Evolutionary conservation across 2,888 invertebrate species (phyloP).

Genomic region (Globia sparganii): DNA sequence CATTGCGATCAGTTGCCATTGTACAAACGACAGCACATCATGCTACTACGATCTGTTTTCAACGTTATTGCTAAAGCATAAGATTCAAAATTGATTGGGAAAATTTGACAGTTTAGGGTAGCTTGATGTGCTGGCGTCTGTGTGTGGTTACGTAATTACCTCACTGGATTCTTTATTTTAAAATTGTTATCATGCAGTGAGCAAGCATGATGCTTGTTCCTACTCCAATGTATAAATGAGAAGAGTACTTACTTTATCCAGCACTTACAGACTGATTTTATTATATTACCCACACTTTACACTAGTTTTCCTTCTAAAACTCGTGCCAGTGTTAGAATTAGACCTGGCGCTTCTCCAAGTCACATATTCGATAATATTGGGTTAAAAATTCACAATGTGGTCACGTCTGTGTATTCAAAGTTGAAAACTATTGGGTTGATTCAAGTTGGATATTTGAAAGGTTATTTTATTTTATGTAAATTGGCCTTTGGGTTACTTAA

Average conservation of each 20-base stretch:
- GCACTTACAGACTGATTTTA: neutral
- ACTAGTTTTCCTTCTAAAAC: neutral
- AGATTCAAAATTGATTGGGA: no score
- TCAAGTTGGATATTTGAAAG: neutral
- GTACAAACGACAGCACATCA: no score
- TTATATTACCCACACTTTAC: neutral
- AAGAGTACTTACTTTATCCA: neutral
- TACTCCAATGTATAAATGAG: neutral
- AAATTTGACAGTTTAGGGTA: no score
- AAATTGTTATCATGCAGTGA: no score
- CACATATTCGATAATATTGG: conserved; percentile 44
- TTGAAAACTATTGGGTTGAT: conserved; percentile 24
- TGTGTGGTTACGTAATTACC: no score
- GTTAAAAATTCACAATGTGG: conserved; percentile 57
- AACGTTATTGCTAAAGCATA: no score
- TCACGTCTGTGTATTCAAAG: conserved; percentile 45
- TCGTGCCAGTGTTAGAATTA: conserved; percentile 21
- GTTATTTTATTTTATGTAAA: conserved; percentile 6
- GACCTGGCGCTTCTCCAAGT: conserved; percentile 48
- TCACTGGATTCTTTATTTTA: no score
- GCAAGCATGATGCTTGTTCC: no score
- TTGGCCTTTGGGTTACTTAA: neutral
- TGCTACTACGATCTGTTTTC: no score
- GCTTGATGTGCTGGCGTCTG: no score
- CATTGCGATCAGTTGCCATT: no score